Evolutionary conservation across 2,797 vertebrate species (phyloP).

Genomic region (Rhinogobio ventralis): DNA sequence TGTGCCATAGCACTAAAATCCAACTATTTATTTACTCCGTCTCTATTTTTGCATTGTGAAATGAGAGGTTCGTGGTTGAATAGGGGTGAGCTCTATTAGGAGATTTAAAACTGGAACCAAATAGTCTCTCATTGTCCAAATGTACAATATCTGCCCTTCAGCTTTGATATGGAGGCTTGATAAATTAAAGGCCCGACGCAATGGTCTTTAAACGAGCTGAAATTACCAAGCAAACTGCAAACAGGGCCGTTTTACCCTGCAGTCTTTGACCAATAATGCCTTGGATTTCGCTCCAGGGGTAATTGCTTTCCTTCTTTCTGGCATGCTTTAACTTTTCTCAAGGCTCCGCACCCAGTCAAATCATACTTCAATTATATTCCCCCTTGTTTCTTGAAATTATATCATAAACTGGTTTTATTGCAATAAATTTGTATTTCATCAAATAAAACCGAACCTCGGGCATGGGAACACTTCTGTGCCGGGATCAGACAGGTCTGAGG

Average conservation of each 20-base stretch:
- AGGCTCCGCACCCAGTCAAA: slow-evolving; percentile 63
- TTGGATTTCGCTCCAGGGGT: slow-evolving; percentile 45
- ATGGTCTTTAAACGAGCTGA: slow-evolving; percentile 54
- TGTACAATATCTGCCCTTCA: slow-evolving; percentile 41
- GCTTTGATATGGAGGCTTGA: slow-evolving; percentile 61
- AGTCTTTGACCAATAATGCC: slow-evolving; percentile 52
- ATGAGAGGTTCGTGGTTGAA: slow-evolving; percentile 15
- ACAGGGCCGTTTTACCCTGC: slow-evolving; percentile 51
- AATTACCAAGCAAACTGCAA: slow-evolving; percentile 62
- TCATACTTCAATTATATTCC: slow-evolving; percentile 67
- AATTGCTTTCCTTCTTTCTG: slow-evolving; percentile 63
- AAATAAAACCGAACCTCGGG: slow-evolving; percentile 60
- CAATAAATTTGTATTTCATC: slow-evolving; percentile 69
- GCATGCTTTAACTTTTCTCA: slow-evolving; percentile 58
- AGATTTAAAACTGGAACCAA: slow-evolving; percentile 44
- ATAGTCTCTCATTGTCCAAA: slow-evolving; percentile 36
- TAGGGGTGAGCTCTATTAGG: slow-evolving; percentile 35
- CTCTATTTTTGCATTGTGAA: slow-evolving; percentile 26
- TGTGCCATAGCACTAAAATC: slow-evolving; percentile 11
- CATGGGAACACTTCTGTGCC: slow-evolving; percentile 58
- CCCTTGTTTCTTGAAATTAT: slow-evolving; percentile 66
- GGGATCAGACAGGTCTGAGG: slow-evolving; percentile 47
- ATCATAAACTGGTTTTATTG: slow-evolving; percentile 62
- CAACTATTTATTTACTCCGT: not conserved
- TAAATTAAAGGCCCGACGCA: slow-evolving; percentile 54